Conservation (phyloP, 2,797 vertebrate species). For the Odontamblyopus rebecca region DNA sequence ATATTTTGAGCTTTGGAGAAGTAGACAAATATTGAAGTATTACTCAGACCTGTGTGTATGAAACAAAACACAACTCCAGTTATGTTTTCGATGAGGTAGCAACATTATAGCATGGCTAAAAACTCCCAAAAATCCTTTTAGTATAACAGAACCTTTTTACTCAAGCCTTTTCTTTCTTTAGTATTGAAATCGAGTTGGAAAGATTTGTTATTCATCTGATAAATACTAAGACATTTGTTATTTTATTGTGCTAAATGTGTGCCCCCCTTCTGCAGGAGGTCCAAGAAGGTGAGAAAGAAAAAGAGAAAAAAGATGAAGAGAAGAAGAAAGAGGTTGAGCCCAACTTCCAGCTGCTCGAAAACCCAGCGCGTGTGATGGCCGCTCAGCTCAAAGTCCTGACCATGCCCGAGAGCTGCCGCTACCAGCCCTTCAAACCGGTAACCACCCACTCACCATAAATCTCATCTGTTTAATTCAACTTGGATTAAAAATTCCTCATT, state of each 20-base stretch:
- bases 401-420: slow-evolving; percentile 94
- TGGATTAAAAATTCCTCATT: background rate
- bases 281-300: slow-evolving; percentile 68
- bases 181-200: too few species aligned
- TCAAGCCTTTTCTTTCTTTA: too few species aligned
- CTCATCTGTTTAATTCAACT: background rate
- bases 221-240: too few species aligned
- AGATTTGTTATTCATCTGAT: too few species aligned
- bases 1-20: too few species aligned
- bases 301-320: slow-evolving; percentile 89
- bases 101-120: too few species aligned
- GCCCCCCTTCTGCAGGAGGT: slow-evolving; percentile 65
- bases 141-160: too few species aligned
- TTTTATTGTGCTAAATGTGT: slow-evolving; percentile 7
- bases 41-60: too few species aligned
- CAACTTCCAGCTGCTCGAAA: slow-evolving; percentile 93
- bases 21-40: too few species aligned
- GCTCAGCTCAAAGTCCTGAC: slow-evolving; percentile 96
- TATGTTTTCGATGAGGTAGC: too few species aligned
- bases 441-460: slow-evolving; percentile 22
- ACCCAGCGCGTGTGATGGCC: slow-evolving; percentile 95
- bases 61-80: too few species aligned
- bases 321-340: slow-evolving; percentile 98
- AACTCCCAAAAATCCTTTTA: too few species aligned
- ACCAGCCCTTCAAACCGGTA: slow-evolving; percentile 98